A percentile compares a stretch with the other conserved stretches of the same genome.
Conservation (phyloP, 2,888 invertebrate genomes). For the Lepetodrilus schrolli region DNA sequence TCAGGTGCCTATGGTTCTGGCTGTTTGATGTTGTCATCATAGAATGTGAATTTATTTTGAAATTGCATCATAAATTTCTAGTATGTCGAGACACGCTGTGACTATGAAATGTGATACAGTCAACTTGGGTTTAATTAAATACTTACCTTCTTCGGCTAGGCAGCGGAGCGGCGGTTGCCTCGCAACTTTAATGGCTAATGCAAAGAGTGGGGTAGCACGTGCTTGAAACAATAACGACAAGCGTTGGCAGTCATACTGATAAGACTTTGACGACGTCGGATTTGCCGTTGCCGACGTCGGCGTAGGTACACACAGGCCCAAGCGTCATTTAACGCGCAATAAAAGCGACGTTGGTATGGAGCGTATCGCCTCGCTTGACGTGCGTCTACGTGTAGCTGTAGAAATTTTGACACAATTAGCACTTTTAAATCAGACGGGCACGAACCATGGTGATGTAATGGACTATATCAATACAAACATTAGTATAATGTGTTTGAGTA, state of each 20-base stretch:
- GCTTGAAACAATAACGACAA: not conserved
- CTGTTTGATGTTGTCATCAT: slow-evolving; percentile 16
- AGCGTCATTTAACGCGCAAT: not conserved
- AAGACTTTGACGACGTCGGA: no score
- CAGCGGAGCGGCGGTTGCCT: not conserved
- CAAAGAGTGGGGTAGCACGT: not conserved
- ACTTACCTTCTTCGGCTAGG: not conserved
- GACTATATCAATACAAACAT: not conserved
- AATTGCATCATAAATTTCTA: slow-evolving; percentile 26
- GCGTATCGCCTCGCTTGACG: not conserved
- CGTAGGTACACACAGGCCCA: not conserved
- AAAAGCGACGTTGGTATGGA: not conserved
- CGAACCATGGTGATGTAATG: not conserved
- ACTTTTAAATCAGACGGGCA: slow-evolving; percentile 3
- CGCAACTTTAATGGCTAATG: not conserved
- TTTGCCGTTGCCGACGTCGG: slow-evolving; percentile 3
- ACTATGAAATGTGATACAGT: not conserved
- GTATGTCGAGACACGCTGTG: slow-evolving; percentile 3
- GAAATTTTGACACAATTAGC: not conserved
- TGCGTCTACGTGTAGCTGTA: not conserved
- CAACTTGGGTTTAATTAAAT: not conserved
- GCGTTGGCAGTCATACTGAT: no score
- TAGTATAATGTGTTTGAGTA: not conserved
- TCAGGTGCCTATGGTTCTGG: slow-evolving; percentile 3
- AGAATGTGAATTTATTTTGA: slow-evolving; percentile 11